Evolutionary conservation across 2,888 invertebrate genomes (phyloP).

Genomic region (Trypoxylon attenuatum): DNA sequence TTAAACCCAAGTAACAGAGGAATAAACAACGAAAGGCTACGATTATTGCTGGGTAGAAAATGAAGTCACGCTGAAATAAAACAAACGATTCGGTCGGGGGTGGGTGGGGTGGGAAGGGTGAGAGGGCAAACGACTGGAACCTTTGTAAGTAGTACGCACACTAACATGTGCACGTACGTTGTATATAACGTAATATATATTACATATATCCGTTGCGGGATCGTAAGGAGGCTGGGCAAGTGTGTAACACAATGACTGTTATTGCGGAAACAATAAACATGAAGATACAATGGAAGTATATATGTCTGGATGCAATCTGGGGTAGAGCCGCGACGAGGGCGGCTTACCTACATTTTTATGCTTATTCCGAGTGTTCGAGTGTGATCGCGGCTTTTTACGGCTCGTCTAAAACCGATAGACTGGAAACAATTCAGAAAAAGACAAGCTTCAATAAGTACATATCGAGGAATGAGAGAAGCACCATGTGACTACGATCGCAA

Average conservation of each 20-base stretch:
- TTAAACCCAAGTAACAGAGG: too few relatives aligned
- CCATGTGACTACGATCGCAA: constrained; percentile 16
- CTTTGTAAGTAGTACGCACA: not conserved
- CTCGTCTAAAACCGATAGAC: constrained; percentile 70
- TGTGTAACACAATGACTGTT: not conserved
- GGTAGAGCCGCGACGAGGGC: constrained; percentile 48
- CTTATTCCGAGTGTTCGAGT: constrained; percentile 56
- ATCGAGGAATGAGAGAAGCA: constrained; percentile 9
- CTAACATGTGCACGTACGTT: too few relatives aligned
- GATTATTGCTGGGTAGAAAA: too few relatives aligned
- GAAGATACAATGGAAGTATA: constrained; percentile 40
- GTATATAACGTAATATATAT: too few relatives aligned
- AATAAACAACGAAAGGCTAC: too few relatives aligned
- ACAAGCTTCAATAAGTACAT: constrained; percentile 45
- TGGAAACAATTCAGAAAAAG: constrained; percentile 65
- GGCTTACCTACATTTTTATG: constrained; percentile 66
- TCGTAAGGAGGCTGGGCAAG: not conserved
- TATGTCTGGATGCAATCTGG: constrained; percentile 40
- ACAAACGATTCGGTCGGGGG: constrained; percentile 5
- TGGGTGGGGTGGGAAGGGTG: not conserved
- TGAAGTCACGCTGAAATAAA: not conserved
- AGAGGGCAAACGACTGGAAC: not conserved
- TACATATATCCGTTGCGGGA: too few relatives aligned
- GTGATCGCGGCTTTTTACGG: constrained; percentile 62
- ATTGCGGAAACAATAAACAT: constrained; percentile 30